Evolutionary conservation across 2,888 invertebrate species (phyloP).

Genomic region (Portevinia maculata): DNA sequence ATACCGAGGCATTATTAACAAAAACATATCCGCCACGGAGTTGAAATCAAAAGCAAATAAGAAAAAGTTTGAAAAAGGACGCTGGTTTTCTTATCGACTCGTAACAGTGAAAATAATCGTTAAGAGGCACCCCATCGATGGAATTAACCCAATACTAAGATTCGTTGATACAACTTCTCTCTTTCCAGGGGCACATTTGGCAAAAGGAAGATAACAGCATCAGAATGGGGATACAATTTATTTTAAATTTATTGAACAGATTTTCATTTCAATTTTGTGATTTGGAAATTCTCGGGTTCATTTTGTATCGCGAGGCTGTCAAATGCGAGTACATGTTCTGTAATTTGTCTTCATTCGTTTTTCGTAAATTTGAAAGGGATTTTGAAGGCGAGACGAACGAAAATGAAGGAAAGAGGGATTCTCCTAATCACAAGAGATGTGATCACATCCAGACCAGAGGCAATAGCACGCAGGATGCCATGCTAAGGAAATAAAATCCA

Average conservation of each 20-base stretch:
- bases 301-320: conserved; percentile 10
- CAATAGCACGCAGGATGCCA: conserved; percentile 29
- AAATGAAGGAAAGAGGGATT: conserved; percentile 4
- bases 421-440: conserved; percentile 49
- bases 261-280: conserved; percentile 65
- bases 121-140: conserved; percentile 6
- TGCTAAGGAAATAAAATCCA: conserved; percentile 63
- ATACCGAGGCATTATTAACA: conserved; percentile 7
- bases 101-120: conserved; percentile 15
- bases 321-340: not conserved
- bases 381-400: not conserved
- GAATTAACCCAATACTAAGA: not conserved
- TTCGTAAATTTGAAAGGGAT: conserved; percentile 25
- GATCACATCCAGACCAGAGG: conserved; percentile 8
- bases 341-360: conserved; percentile 48
- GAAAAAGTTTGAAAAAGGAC: conserved; percentile 23
- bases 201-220: conserved; percentile 23
- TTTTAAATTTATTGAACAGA: conserved; percentile 60
- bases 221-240: conserved; percentile 45
- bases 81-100: conserved; percentile 47
- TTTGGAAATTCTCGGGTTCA: conserved; percentile 66
- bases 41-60: not conserved
- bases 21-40: too few relatives aligned
- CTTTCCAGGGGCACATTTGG: not conserved
- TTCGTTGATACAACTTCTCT: not conserved